Base-by-base conservation (phyloP, 2,113 vertebrate genomes). In the Saccopteryx leptura region DNA sequence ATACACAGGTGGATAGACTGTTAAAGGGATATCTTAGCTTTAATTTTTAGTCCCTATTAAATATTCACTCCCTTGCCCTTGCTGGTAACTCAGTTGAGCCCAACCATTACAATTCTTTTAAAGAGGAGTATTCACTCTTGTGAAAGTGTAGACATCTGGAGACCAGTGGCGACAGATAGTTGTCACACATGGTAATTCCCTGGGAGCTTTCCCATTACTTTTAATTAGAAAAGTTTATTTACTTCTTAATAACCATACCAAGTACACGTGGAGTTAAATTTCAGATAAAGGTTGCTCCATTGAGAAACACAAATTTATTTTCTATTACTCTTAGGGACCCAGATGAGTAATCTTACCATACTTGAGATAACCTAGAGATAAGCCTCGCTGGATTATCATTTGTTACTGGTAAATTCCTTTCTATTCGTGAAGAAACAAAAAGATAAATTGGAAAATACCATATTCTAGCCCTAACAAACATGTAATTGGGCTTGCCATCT, bases 81-180 rank as follows among this genome's bases (percentile, higher is more conserved):
- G 17, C 17, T 82, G 13, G 63, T 74, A 24, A 88, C n/a, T 96
- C 33, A 24, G 60, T 50, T 3, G 39, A 93, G 31, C 23, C 28
- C 65, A 68, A 7, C n/a, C 9, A 33, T 90, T 96, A 87, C 74
- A 87, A 75, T 93, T 74, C 7, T 75, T 60, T 76, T 69, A n/a
- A 83, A 28, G 12, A 18, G 6, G 14, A 3, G 19, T 68, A 23
- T 39, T 80, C 24, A 46, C n/a, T 18, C n/a, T 83, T 93, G 18
- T 61, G n/a, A 69, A 75, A 85, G 65, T 19, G 3, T 48, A 68
- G 65, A 68, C 14, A 28, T 13, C 72, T 39, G 56, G 63, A 46
- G 46, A 83, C 5, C 52, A 0, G 21, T 89, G 39, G 76, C 9
- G 9, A 46, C 0, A 63, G 48, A 9, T 74, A 14, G 50, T 84